Conservation (phyloP, 2,113 vertebrate genomes). For the Hippocampus abdominalis region DNA sequence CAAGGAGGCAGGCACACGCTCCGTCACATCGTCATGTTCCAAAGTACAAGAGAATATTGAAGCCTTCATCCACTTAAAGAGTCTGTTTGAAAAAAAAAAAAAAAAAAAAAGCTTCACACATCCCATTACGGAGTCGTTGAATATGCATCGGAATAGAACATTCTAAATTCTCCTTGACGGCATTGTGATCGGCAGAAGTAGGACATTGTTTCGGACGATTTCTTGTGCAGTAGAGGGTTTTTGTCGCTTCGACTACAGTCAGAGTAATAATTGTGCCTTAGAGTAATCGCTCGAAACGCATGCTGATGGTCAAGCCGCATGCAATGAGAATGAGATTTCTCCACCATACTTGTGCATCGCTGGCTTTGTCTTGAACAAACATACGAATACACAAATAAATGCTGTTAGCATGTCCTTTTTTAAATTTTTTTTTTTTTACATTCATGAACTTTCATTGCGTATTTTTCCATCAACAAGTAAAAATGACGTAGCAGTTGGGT, state of each 20-base stretch:
- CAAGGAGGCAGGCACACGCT: conserved; percentile 45
- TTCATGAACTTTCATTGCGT: background rate
- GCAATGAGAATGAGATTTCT: background rate
- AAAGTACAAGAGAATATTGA: conserved; percentile 6
- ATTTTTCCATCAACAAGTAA: background rate
- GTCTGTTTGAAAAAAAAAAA: conserved; percentile 6
- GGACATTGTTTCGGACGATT: background rate
- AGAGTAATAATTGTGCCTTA: background rate
- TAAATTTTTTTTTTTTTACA: too few relatives aligned
- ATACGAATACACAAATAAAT: background rate
- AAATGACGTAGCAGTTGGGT: background rate
- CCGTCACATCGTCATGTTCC: conserved; percentile 19
- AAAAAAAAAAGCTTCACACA: background rate
- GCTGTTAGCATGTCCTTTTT: background rate
- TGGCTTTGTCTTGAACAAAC: background rate
- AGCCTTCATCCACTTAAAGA: conserved; percentile 42
- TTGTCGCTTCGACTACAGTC: background rate
- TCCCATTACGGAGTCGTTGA: conserved; percentile 13
- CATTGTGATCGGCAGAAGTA: conserved; percentile 12
- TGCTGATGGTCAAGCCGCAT: background rate
- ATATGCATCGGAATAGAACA: conserved; percentile 8
- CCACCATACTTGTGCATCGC: background rate
- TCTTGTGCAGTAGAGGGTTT: background rate
- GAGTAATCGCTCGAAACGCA: background rate
- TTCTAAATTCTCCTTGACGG: conserved; percentile 3